phyloP scores from a whole-genome alignment of 2,888 invertebrate species.

The Xanthorhoe spadicearia region DNA sequence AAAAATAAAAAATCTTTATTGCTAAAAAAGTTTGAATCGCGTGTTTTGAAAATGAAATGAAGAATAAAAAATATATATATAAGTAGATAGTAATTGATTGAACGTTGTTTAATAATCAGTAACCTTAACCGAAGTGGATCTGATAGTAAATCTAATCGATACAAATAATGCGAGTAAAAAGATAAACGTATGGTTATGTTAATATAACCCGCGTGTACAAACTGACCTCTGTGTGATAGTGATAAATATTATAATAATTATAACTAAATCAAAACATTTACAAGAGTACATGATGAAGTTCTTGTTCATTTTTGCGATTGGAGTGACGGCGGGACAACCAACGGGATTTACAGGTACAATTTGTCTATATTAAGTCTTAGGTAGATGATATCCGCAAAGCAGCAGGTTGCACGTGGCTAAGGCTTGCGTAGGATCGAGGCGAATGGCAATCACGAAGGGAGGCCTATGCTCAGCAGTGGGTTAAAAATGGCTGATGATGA shows the following conservation, averaged over 20 bases:
- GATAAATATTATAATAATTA: constrained; percentile 11
- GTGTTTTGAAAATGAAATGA: too few relatives aligned
- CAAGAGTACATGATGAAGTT: constrained; percentile 21
- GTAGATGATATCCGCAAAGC: too few relatives aligned
- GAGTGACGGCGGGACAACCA: constrained; percentile 28
- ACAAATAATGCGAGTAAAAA: neutral
- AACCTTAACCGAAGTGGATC: neutral
- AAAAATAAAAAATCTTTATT: neutral
- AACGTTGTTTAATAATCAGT: too few relatives aligned
- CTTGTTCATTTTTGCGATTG: constrained; percentile 23
- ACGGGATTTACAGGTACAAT: constrained; percentile 31
- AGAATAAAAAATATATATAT: too few relatives aligned
- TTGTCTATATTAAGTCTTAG: neutral
- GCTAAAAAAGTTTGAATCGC: too few relatives aligned
- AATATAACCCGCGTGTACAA: constrained; percentile 1
- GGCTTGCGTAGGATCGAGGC: too few relatives aligned
- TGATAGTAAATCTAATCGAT: neutral
- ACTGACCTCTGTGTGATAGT: constrained; percentile 8
- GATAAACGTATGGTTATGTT: constrained; percentile 1
- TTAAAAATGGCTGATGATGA: too few relatives aligned
- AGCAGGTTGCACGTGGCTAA: too few relatives aligned
- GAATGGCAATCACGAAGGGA: too few relatives aligned
- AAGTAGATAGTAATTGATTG: too few relatives aligned
- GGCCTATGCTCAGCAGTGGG: too few relatives aligned
- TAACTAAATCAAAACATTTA: neutral